These are phyloP conservation scores for Diploscapter pachys DNA, from an alignment of 1,140 invertebrate species.

Conservation along the genomic window DNA sequence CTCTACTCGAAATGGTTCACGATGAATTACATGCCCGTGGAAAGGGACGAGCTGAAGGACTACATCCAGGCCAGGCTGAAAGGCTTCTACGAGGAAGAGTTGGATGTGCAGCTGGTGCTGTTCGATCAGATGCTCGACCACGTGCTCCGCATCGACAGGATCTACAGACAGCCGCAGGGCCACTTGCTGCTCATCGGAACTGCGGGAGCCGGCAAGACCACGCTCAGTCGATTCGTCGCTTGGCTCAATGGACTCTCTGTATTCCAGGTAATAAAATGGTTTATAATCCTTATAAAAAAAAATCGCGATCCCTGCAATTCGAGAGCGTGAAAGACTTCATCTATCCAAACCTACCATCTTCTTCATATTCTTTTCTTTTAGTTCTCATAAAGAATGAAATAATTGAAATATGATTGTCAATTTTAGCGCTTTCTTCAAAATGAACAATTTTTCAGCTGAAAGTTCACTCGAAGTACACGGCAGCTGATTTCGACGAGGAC, in stretches of 20 bases:
- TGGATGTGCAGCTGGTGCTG: constrained; percentile 93
- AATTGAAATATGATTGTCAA: too few species aligned
- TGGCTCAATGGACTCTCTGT: constrained; percentile 99
- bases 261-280: constrained; percentile 76
- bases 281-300: constrained; percentile 6
- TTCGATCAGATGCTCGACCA: constrained; percentile 99
- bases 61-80: constrained; percentile 91
- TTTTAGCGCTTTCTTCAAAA: neutral
- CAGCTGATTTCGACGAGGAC: constrained; percentile 98
- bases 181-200: constrained; percentile 93
- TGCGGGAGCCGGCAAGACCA: constrained; percentile 97
- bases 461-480: constrained; percentile 98
- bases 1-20: constrained; percentile 98
- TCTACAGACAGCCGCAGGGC: constrained; percentile 93
- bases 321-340: neutral
- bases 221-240: constrained; percentile 93
- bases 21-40: constrained; percentile 95
- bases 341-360: neutral
- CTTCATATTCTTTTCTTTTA: too few species aligned
- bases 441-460: constrained; percentile 59
- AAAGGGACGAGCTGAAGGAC: constrained; percentile 86
- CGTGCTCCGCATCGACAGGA: constrained; percentile 93
- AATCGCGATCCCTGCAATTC: neutral
- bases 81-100: constrained; percentile 97
- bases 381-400: too few species aligned